Conservation (phyloP, 2,888 invertebrate genomes). For the Griposia aprilina region DNA sequence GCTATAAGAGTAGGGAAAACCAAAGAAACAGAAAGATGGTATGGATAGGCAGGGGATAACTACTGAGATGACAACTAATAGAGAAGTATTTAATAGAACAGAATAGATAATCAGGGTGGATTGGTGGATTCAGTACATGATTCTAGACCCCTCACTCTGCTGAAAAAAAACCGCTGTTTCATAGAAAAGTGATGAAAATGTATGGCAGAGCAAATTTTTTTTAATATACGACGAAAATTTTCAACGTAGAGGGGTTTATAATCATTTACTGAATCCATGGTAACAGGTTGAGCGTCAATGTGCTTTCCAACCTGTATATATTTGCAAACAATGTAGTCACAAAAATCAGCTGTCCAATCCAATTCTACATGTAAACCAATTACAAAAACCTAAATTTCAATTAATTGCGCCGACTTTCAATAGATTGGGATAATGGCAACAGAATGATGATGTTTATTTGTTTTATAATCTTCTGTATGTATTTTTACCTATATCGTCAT, state of each 20-base stretch:
- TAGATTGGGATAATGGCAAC: neutral
- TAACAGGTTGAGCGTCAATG: no score
- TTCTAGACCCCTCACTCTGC: no score
- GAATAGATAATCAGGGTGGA: neutral
- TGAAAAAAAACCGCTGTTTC: no score
- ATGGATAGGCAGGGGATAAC: neutral
- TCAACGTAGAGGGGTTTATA: no score
- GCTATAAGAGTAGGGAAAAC: neutral
- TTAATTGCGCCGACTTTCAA: neutral
- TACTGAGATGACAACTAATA: neutral
- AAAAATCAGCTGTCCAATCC: neutral
- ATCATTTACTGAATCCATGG: no score
- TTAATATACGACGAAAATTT: no score
- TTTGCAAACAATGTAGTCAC: neutral
- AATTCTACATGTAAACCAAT: no score
- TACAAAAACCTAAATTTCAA: no score
- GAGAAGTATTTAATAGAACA: neutral
- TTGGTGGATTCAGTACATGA: no score
- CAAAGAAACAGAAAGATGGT: neutral
- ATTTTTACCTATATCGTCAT: no score
- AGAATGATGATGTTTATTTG: neutral
- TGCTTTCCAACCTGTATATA: neutral
- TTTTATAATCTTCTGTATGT: neutral
- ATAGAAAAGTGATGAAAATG: no score
- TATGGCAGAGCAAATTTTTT: no score